phyloP scores from a whole-genome alignment of 2,888 invertebrate genomes.

The Dynastes tityus region DNA sequence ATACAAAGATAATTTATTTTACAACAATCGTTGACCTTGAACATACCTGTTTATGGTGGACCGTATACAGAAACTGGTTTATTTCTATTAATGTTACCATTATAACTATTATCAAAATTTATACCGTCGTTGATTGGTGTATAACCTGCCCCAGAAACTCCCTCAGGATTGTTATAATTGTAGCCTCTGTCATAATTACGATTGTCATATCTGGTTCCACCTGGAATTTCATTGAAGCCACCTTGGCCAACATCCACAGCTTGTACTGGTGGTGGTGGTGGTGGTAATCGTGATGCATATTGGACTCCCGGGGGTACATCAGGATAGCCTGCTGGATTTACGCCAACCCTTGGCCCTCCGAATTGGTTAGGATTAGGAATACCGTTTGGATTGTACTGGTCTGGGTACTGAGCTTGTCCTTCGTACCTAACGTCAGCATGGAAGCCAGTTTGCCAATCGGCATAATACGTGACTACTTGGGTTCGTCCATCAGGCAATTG shows the following conservation, averaged over 20 bases:
- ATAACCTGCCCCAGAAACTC: slow-evolving; percentile 52
- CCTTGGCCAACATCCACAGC: slow-evolving; percentile 17
- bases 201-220: slow-evolving; percentile 32
- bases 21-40: neutral
- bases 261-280: no score
- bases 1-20: slow-evolving; percentile 7
- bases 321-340: neutral
- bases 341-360: neutral
- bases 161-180: slow-evolving; percentile 52
- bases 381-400: slow-evolving; percentile 68
- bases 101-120: slow-evolving; percentile 43
- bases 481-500: slow-evolving; percentile 76
- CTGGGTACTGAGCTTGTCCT: slow-evolving; percentile 79
- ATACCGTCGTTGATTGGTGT: slow-evolving; percentile 47
- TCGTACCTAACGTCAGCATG: slow-evolving; percentile 84
- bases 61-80: slow-evolving; percentile 59
- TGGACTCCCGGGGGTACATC: slow-evolving; percentile 3
- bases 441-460: slow-evolving; percentile 86
- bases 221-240: slow-evolving; percentile 14
- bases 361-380: slow-evolving; percentile 26
- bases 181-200: slow-evolving; percentile 41
- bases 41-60: slow-evolving; percentile 56
- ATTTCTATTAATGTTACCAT: slow-evolving; percentile 47
- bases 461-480: slow-evolving; percentile 83
- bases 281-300: slow-evolving; percentile 5